Percentiles rank a stretch among this genome's conserved stretches.
Conservation (phyloP, 92 coral and sea anemone species). For the Parazoanthus atlanticus region DNA sequence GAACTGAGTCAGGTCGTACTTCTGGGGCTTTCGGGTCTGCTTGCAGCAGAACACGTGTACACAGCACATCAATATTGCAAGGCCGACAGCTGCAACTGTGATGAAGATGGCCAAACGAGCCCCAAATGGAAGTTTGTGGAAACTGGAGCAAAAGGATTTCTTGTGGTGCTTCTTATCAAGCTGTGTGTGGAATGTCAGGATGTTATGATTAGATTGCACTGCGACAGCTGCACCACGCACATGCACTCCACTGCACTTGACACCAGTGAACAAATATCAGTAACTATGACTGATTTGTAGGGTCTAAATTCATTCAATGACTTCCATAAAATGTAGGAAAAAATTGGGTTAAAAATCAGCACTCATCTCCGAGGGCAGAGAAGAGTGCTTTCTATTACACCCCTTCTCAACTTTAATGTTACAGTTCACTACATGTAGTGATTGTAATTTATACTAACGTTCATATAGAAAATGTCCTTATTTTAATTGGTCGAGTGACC, state of each 20-base stretch:
- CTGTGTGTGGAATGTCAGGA: not conserved
- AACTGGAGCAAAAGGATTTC: slow-evolving; percentile 77
- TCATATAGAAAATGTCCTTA: too few relatives aligned
- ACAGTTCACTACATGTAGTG: too few relatives aligned
- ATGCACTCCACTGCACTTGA: not conserved
- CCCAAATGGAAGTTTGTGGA: slow-evolving; percentile 94
- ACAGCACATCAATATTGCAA: slow-evolving; percentile 79
- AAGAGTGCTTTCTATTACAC: too few relatives aligned
- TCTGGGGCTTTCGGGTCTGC: slow-evolving; percentile 70
- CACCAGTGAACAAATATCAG: slow-evolving; percentile 6
- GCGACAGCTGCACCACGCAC: not conserved
- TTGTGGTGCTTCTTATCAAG: slow-evolving; percentile 10
- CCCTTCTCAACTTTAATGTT: too few relatives aligned
- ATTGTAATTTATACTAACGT: too few relatives aligned
- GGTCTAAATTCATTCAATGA: too few relatives aligned
- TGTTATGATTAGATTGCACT: not conserved
- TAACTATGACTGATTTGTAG: too few relatives aligned
- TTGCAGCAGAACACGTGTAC: slow-evolving; percentile 89
- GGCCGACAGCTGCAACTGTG: slow-evolving; percentile 68
- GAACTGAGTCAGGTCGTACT: slow-evolving; percentile 72
- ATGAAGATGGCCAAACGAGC: slow-evolving; percentile 90
- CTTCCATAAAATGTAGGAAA: too few relatives aligned
- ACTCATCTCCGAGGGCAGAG: too few relatives aligned
- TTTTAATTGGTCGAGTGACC: too few relatives aligned
- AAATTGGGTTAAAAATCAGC: too few relatives aligned